Conservation (phyloP, 1,140 invertebrate species). For the Triops longicaudatus region DNA sequence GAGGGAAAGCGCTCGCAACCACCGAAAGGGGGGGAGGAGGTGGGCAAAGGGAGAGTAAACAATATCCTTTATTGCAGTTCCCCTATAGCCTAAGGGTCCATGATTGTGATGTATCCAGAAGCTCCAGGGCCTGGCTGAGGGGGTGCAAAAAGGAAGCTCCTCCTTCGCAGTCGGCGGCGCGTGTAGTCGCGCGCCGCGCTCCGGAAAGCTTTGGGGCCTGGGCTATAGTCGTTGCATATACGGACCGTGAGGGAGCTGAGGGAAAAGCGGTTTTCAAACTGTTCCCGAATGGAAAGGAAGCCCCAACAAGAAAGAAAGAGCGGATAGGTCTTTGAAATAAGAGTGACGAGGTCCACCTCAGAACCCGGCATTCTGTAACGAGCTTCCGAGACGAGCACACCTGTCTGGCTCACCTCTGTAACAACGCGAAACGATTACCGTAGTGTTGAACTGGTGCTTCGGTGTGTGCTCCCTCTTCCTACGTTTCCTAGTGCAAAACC, state of each 20-base stretch:
- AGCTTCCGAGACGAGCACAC: slow-evolving; percentile 13
- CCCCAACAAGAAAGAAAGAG: slow-evolving; percentile 4
- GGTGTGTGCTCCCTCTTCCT: background rate
- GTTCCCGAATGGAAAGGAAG: slow-evolving; percentile 7
- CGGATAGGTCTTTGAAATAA: slow-evolving; percentile 15
- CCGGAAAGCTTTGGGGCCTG: background rate
- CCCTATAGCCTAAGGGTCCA: background rate
- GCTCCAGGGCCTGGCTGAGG: background rate
- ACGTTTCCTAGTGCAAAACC: background rate
- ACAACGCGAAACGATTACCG: background rate
- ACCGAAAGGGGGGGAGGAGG: background rate
- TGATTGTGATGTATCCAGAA: background rate
- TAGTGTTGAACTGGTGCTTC: background rate
- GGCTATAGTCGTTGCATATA: background rate
- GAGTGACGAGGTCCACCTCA: slow-evolving; percentile 9
- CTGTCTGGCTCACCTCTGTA: slow-evolving; percentile 4
- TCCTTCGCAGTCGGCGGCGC: slow-evolving; percentile 7
- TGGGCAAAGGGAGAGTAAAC: background rate
- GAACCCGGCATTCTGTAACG: slow-evolving; percentile 10
- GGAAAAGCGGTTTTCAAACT: slow-evolving; percentile 4
- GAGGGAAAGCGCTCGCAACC: background rate
- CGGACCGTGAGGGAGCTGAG: background rate
- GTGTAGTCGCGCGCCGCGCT: background rate
- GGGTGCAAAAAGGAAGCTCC: slow-evolving; percentile 5
- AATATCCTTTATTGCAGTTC: background rate